Evolutionary conservation across 2,113 vertebrate genomes (phyloP).

Genomic region (Oncorhynchus gorbuscha): DNA sequence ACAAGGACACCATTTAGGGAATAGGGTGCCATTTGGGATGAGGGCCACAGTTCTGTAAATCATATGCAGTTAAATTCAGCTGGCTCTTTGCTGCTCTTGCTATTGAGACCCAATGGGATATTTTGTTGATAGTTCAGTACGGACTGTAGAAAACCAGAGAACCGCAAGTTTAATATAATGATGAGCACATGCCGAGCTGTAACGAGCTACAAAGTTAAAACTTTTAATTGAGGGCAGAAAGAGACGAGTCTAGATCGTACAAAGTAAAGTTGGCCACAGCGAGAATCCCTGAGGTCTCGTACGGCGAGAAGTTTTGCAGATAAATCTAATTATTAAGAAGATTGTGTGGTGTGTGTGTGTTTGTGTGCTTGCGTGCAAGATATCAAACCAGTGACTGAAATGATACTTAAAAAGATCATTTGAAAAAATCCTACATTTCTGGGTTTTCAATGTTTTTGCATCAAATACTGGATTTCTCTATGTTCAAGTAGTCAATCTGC

Average conservation of each 20-base stretch:
- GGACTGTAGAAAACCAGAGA: neutral
- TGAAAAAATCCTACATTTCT: no score
- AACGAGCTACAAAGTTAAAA: conserved; percentile 62
- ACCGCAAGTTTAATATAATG: conserved; percentile 52
- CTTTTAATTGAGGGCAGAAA: conserved; percentile 63
- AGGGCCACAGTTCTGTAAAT: neutral
- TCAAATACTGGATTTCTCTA: no score
- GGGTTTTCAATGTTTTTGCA: no score
- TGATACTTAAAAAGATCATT: no score
- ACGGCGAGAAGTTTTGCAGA: conserved; percentile 22
- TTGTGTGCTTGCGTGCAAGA: neutral
- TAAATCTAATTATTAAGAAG: conserved; percentile 39
- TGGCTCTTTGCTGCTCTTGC: neutral
- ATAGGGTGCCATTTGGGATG: no score
- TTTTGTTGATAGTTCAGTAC: conserved; percentile 2
- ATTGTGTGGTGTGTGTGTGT: neutral
- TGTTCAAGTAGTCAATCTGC: no score
- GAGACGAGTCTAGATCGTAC: conserved; percentile 39
- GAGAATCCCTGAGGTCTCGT: conserved; percentile 16
- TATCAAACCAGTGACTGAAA: no score
- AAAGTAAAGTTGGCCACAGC: conserved; percentile 29
- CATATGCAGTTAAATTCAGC: neutral
- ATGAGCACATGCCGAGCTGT: conserved; percentile 49
- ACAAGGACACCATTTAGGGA: no score
- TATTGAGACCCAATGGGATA: neutral